phyloP scores from a whole-genome alignment of 1,140 invertebrate species.

The Lasioglossum baleicum region DNA sequence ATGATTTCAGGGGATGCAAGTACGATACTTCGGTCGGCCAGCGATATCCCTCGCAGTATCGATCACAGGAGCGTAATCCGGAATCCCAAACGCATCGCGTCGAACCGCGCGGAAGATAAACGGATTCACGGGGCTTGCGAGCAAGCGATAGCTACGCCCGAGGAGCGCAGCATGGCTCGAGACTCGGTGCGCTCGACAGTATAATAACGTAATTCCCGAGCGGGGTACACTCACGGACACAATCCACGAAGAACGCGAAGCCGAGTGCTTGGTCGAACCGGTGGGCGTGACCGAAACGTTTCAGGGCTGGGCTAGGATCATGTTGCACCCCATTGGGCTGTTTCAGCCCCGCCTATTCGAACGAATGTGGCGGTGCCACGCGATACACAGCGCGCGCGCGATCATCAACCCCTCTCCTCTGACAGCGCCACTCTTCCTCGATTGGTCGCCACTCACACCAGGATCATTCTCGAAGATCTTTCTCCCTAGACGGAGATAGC shows the following conservation, averaged over 20 bases:
- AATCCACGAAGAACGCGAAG: not conserved
- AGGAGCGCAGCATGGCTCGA: constrained; percentile 54
- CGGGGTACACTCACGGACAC: constrained; percentile 23
- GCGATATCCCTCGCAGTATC: not conserved
- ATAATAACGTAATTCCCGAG: constrained; percentile 56
- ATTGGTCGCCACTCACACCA: constrained; percentile 43
- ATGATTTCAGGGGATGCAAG: constrained; percentile 17
- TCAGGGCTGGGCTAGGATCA: not conserved
- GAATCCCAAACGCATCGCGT: constrained; percentile 15
- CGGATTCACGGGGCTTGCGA: constrained; percentile 45
- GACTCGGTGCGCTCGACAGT: constrained; percentile 32
- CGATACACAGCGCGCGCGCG: constrained; percentile 30
- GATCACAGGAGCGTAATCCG: constrained; percentile 27
- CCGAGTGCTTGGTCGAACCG: constrained; percentile 1
- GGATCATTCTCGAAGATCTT: constrained; percentile 39
- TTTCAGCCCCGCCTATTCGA: constrained; percentile 15
- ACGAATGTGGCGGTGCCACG: constrained; percentile 38
- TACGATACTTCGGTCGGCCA: not conserved
- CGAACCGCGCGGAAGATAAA: constrained; percentile 4
- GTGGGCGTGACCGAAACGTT: constrained; percentile 20
- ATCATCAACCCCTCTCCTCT: constrained; percentile 4
- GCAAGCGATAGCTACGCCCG: constrained; percentile 51
- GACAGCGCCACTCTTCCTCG: not conserved
- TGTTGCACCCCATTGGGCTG: constrained; percentile 42
- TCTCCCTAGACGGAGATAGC: constrained; percentile 6